These are phyloP conservation scores for Corythornis madagascariensis DNA, from an alignment of 2,113 vertebrate genomes.

Conservation along the genomic window DNA sequence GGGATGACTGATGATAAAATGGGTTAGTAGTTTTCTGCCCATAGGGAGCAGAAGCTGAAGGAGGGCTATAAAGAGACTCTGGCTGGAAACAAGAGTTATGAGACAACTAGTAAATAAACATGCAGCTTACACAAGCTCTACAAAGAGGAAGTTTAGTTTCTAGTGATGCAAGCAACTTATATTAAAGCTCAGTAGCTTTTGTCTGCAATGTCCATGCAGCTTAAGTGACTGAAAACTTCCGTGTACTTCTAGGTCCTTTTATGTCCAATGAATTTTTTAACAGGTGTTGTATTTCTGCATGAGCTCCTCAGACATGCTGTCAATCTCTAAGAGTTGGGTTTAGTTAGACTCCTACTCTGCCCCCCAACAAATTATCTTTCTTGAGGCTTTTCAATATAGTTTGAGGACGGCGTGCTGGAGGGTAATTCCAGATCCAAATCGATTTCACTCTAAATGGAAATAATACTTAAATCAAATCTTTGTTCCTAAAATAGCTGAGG, in stretches of 20 bases:
- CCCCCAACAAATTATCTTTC: constrained; percentile 51
- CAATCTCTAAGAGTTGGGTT: constrained; percentile 33
- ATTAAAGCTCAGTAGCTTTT: constrained; percentile 43
- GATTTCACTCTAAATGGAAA: constrained; percentile 59
- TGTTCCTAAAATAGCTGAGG: constrained; percentile 20
- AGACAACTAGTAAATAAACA: constrained; percentile 64
- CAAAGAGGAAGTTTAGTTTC: constrained; percentile 40
- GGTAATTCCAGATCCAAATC: constrained; percentile 49
- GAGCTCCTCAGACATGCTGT: constrained; percentile 27
- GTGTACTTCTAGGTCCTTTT: constrained; percentile 13
- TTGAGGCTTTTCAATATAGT: constrained; percentile 59
- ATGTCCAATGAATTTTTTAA: constrained; percentile 43
- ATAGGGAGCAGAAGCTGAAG: constrained; percentile 71
- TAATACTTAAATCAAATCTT: constrained; percentile 56
- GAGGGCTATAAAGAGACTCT: constrained; percentile 73
- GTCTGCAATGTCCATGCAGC: constrained; percentile 42
- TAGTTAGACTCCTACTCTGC: constrained; percentile 42
- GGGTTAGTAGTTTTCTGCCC: constrained; percentile 76
- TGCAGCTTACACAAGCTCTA: constrained; percentile 24
- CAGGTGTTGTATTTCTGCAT: constrained; percentile 53
- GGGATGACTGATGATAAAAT: constrained; percentile 71
- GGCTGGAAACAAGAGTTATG: constrained; percentile 74
- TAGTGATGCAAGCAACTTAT: constrained; percentile 28
- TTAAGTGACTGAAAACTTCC: constrained; percentile 27
- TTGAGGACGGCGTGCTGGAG: constrained; percentile 35